Conservation (phyloP, 1,140 invertebrate genomes). For the Caenorhabditis briggsae region DNA sequence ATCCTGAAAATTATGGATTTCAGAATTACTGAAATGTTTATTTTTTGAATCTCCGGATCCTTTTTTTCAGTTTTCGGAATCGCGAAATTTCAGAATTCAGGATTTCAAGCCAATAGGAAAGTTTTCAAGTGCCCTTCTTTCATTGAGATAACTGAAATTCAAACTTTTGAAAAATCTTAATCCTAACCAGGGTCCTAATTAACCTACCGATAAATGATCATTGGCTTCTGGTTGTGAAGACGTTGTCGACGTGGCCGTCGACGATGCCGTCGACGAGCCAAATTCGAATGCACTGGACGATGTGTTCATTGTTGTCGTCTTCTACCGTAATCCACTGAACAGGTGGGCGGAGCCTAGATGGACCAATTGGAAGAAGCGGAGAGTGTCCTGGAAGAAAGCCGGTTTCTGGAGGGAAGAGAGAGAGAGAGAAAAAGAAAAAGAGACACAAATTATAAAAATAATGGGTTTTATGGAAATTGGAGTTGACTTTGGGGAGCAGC, state of each 20-base stretch:
- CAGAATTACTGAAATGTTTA: too few species aligned
- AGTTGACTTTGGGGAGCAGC: neutral
- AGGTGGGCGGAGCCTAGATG: conserved; percentile 7
- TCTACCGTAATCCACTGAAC: neutral
- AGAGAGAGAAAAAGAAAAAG: neutral
- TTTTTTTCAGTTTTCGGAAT: too few species aligned
- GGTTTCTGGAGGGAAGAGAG: neutral
- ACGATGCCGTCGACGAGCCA: conserved; percentile 39
- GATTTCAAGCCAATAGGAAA: too few species aligned
- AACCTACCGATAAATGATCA: conserved; percentile 42
- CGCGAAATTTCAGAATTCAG: too few species aligned
- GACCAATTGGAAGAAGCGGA: neutral
- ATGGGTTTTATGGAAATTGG: conserved; percentile 40
- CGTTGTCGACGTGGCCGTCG: conserved; percentile 42
- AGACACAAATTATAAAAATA: conserved; percentile 52
- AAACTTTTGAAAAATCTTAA: too few species aligned
- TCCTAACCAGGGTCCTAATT: neutral
- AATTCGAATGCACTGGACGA: conserved; percentile 42
- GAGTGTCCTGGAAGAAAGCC: neutral
- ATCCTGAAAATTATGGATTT: too few species aligned
- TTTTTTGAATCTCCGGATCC: too few species aligned
- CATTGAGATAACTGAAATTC: too few species aligned
- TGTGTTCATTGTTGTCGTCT: neutral
- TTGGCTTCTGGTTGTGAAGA: conserved; percentile 48
- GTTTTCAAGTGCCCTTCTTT: too few species aligned